Conservation (phyloP, 2,888 invertebrate species). For the Chrysotoxum bicinctum region DNA sequence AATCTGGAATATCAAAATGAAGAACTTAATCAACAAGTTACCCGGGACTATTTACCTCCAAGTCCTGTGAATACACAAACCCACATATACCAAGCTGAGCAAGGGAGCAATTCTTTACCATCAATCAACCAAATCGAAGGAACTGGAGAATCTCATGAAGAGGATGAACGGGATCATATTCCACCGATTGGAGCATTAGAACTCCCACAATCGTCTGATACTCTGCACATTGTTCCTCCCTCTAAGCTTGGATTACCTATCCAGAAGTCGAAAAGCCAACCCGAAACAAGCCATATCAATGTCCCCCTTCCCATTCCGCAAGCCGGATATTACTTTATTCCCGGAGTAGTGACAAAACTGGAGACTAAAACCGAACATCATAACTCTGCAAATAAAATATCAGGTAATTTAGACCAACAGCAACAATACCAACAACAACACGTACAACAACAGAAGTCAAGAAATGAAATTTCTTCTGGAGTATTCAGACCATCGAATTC, state of each 20-base stretch:
- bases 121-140: neutral
- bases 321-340: conserved; percentile 55
- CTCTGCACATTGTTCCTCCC: conserved; percentile 15
- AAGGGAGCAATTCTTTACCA: neutral
- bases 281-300: conserved; percentile 23
- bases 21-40: neutral
- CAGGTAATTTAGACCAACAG: neutral
- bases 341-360: conserved; percentile 18
- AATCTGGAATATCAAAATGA: neutral
- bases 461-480: neutral
- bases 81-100: neutral
- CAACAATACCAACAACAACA: neutral
- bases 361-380: neutral
- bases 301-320: conserved; percentile 57
- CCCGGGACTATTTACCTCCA: neutral
- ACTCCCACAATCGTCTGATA: conserved; percentile 6
- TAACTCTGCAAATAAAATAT: conserved; percentile 11
- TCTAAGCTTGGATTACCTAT: conserved; percentile 19
- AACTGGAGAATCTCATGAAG: neutral
- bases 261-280: neutral
- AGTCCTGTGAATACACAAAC: neutral
- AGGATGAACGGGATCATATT: conserved; percentile 1
- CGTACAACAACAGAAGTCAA: neutral
- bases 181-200: neutral
- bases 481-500: neutral